Evolutionary conservation across 2,888 invertebrate genomes (phyloP).

Genomic region (Leptopilina syphax): DNA sequence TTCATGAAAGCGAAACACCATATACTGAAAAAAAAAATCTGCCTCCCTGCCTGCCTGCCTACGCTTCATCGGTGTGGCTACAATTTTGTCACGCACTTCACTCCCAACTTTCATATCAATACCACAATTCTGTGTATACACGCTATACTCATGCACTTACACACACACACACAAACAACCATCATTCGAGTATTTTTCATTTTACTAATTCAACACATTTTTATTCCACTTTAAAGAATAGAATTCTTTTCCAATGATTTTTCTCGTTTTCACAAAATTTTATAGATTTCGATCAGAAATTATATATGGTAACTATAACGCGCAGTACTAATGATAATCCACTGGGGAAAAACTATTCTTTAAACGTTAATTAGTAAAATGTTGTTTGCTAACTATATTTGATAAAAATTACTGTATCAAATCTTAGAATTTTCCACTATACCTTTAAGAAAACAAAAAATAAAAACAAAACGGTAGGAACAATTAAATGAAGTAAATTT

Average conservation of each 20-base stretch:
- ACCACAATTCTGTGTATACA: conserved; percentile 1
- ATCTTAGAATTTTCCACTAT: too few relatives aligned
- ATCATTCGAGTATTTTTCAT: not conserved
- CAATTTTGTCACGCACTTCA: conserved; percentile 20
- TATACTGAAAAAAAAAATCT: conserved; percentile 22
- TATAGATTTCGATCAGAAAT: too few relatives aligned
- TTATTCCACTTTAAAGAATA: not conserved
- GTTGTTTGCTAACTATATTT: too few relatives aligned
- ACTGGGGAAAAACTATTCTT: too few relatives aligned
- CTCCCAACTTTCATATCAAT: conserved; percentile 14
- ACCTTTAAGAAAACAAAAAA: too few relatives aligned
- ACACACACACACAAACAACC: too few relatives aligned
- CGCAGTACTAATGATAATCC: too few relatives aligned
- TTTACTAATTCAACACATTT: not conserved
- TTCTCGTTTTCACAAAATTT: not conserved
- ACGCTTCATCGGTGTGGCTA: conserved; percentile 43
- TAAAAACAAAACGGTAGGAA: too few relatives aligned
- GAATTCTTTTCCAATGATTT: not conserved
- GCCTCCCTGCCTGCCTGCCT: not conserved
- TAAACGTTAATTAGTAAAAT: too few relatives aligned
- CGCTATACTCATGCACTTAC: not conserved
- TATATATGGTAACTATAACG: too few relatives aligned
- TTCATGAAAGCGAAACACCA: conserved; percentile 3
- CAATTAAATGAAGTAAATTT: too few relatives aligned
- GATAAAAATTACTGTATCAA: too few relatives aligned